Percentiles rank a stretch among this genome's conserved stretches.
Evolutionary conservation across 2,888 invertebrate genomes (phyloP).

Genomic region (Cacoxenus indagator): DNA sequence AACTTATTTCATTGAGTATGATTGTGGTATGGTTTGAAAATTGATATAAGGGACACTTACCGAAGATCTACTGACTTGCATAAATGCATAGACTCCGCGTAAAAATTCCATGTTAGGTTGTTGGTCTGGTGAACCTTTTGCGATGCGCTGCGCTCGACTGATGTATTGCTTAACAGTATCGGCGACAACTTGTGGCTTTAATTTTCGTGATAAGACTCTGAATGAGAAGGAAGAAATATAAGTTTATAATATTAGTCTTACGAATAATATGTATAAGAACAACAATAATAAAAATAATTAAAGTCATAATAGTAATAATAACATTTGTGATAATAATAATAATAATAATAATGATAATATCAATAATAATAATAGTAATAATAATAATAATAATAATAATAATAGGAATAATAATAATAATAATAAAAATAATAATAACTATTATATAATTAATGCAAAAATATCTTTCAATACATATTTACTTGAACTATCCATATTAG

Average conservation of each 20-base stretch:
- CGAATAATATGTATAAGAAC: not conserved
- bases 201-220: conserved; percentile 70
- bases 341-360: no score
- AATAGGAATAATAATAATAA: no score
- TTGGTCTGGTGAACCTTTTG: conserved; percentile 68
- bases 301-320: no score
- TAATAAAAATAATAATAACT: no score
- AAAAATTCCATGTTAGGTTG: conserved; percentile 73
- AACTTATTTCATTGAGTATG: conserved; percentile 71
- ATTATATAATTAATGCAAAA: no score
- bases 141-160: conserved; percentile 69
- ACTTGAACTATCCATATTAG: no score
- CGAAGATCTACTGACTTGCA: conserved; percentile 73
- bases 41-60: conserved; percentile 71
- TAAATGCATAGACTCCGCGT: conserved; percentile 72
- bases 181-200: conserved; percentile 71
- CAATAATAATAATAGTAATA: no score
- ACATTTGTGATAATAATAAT: no score
- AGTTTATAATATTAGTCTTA: not conserved
- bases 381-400: no score
- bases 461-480: no score
- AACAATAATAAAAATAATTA: not conserved
- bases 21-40: conserved; percentile 70
- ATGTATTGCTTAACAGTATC: conserved; percentile 71
- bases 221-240: not conserved